Evolutionary conservation across 1,140 invertebrate species (phyloP), one percentile per base, ranked within the genome.

Genomic region (Octopus sinensis): DNA sequence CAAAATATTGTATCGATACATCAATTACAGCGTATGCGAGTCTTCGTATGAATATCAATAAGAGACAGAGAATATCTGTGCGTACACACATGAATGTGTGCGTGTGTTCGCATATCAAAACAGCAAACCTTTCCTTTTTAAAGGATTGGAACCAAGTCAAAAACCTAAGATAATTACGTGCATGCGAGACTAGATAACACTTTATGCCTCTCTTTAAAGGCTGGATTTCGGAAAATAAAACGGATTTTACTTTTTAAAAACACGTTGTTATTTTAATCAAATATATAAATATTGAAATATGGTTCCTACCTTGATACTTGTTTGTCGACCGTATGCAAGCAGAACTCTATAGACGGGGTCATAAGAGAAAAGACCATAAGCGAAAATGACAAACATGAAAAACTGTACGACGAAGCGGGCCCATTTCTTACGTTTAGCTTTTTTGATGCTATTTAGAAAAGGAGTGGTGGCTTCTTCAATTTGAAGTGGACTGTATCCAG

Each of bases 331-430:
- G n/a, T 62, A 79, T 13, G 54, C 54, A n/a, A 23, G n/a, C 54
- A 79, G 54, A 5, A 56, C n/a, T 43, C 30, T 53, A 43, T 79
- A 79, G 43, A 79, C 79, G 9, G 79, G 79, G 54, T 79, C 79
- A 54, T 62, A 62, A 54, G 51, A 62, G n/a, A 79, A 79, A 51
- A 79, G 62, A 5, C 53, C 54, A 52, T 23, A 79, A 12, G 54
- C 79, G n/a, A 79, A 10, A 13, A 68, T 7, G 54, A 13, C n/a
- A 30, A 79, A 79, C 7, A 79, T 5, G 17, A 53, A 51, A 17
- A 17, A 53, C 17, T 77, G 76, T 17, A 80, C 5, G 68, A 53
- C 23, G 4, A 62, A 43, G 4, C 43, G 53, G n/a, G 13, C 7
- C 68, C 73, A 80, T 17, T 62, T 73, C 17, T 51, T 75, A 6